Evolutionary conservation across 2,888 invertebrate genomes (phyloP).

Genomic region (Lepidocyrtinus sp.): DNA sequence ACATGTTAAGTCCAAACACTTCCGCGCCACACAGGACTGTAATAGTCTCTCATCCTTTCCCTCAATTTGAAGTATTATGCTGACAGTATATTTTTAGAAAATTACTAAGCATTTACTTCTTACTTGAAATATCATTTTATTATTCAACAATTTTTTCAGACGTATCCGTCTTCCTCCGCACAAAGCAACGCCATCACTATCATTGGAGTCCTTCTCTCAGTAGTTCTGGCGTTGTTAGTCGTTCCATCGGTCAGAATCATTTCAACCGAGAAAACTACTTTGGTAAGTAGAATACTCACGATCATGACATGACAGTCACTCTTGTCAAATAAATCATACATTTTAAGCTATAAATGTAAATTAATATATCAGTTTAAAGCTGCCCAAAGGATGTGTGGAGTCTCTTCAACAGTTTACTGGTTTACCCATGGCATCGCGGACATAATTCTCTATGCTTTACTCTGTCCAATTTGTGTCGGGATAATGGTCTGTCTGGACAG

Average conservation of each 20-base stretch:
- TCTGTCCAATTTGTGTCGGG: slow-evolving; percentile 30
- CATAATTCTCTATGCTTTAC: neutral
- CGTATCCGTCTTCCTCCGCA: slow-evolving; percentile 30
- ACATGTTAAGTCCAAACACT: slow-evolving; percentile 41
- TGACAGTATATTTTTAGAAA: neutral
- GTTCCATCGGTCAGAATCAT: slow-evolving; percentile 51
- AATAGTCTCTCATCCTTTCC: slow-evolving; percentile 38
- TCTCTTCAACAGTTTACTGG: slow-evolving; percentile 73
- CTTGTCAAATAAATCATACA: neutral
- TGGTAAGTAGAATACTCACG: slow-evolving; percentile 24
- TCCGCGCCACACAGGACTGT: slow-evolving; percentile 13
- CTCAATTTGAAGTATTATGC: slow-evolving; percentile 29
- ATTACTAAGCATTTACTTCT: neutral
- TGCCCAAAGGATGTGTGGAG: slow-evolving; percentile 72
- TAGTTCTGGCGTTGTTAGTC: slow-evolving; percentile 47
- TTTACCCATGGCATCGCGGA: slow-evolving; percentile 53
- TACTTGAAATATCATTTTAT: neutral
- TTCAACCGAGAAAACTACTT: slow-evolving; percentile 30
- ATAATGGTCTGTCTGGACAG: slow-evolving; percentile 33
- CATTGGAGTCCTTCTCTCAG: slow-evolving; percentile 44
- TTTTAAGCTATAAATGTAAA: neutral
- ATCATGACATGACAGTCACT: neutral
- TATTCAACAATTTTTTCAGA: slow-evolving; percentile 10
- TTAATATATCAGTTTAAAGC: slow-evolving; percentile 44
- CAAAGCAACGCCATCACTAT: slow-evolving; percentile 44